phyloP scores from a whole-genome alignment of 1,140 invertebrate genomes.

The Spodoptera litura region DNA sequence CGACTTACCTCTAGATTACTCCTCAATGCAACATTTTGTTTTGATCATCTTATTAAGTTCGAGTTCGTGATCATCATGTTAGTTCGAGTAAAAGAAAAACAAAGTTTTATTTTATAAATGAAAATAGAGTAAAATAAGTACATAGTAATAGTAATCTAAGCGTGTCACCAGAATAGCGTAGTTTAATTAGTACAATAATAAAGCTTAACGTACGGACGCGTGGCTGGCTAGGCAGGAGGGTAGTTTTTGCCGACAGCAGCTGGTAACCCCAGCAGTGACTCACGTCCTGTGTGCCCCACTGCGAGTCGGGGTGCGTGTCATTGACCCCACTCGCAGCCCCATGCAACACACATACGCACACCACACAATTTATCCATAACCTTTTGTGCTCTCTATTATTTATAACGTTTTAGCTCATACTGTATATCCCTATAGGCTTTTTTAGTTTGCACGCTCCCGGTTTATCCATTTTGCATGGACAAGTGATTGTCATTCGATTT shows the following conservation, averaged over 20 bases:
- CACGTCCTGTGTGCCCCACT: constrained; percentile 81
- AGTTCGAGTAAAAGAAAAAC: neutral
- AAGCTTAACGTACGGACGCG: constrained; percentile 64
- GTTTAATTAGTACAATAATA: constrained; percentile 68
- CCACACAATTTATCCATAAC: constrained; percentile 76
- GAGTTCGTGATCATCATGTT: constrained; percentile 8
- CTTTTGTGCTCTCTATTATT: constrained; percentile 78
- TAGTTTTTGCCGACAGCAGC: constrained; percentile 82
- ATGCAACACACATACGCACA: constrained; percentile 69
- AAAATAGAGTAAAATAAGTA: constrained; percentile 8
- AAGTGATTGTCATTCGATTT: constrained; percentile 49
- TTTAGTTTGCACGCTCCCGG: constrained; percentile 60
- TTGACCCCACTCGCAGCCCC: constrained; percentile 81
- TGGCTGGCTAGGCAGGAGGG: constrained; percentile 61
- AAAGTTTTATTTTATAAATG: constrained; percentile 28
- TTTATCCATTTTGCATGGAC: constrained; percentile 66
- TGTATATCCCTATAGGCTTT: constrained; percentile 61
- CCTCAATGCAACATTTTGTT: constrained; percentile 24
- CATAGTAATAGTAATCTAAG: too few relatives aligned
- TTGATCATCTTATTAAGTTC: neutral
- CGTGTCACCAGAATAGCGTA: constrained; percentile 32
- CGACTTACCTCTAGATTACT: neutral
- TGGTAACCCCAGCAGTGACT: constrained; percentile 81
- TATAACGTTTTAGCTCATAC: constrained; percentile 70
- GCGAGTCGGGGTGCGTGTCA: constrained; percentile 79